A percentile compares a stretch with the other conserved stretches of the same genome.
phyloP scores from a whole-genome alignment of 2,888 invertebrate species.

The Callinectes sapidus region DNA sequence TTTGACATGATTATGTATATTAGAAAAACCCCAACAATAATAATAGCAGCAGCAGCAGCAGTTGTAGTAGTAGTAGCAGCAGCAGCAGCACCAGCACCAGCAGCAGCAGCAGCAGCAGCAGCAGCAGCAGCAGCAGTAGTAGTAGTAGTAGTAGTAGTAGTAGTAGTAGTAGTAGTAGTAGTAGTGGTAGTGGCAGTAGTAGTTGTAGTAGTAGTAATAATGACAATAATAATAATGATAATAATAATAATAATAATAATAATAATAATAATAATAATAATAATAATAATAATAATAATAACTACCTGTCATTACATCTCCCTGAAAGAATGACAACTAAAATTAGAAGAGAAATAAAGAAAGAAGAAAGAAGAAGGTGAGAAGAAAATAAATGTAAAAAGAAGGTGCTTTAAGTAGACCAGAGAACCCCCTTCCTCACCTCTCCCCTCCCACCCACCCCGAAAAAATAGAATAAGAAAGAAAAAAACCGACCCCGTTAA shows the following conservation, averaged over 20 bases:
- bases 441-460: no score
- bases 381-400: neutral
- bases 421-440: no score
- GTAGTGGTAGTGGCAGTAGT: no score
- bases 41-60: no score
- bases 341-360: neutral
- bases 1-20: neutral
- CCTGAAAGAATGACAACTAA: neutral
- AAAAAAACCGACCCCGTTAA: no score
- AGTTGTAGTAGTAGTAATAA: conserved; percentile 38
- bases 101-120: no score
- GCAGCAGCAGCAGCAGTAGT: no score
- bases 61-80: no score
- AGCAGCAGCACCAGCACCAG: no score
- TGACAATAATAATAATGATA: conserved; percentile 40
- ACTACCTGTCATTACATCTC: neutral
- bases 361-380: neutral
- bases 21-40: conserved; percentile 34
- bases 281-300: conserved; percentile 44
- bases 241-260: conserved; percentile 44
- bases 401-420: neutral
- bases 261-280: conserved; percentile 42
- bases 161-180: no score
- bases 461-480: no score
- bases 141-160: no score